These are phyloP conservation scores for Halyomorpha halys DNA, from an alignment of 1,140 invertebrate genomes.

Conservation along the genomic window DNA sequence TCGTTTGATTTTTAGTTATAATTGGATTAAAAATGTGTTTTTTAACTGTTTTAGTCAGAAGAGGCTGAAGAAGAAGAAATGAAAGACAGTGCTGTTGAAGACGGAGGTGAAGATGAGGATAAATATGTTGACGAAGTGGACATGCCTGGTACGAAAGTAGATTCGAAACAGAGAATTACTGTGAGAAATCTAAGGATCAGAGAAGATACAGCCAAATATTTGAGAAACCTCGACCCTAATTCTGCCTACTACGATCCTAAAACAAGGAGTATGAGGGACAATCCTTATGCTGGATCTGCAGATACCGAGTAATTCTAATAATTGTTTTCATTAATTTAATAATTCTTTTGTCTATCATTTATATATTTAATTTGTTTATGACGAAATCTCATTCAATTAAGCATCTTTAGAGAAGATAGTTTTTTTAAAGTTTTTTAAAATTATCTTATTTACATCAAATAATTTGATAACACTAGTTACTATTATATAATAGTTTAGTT, in stretches of 20 bases:
- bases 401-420: too few species aligned
- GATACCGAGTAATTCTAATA: conserved; percentile 49
- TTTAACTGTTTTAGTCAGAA: background rate
- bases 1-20: too few species aligned
- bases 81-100: conserved; percentile 40
- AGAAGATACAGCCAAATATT: conserved; percentile 98
- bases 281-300: conserved; percentile 58
- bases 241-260: conserved; percentile 99
- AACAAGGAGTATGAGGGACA: conserved; percentile 95
- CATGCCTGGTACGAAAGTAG: conserved; percentile 98
- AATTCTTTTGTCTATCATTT: too few species aligned
- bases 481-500: too few species aligned
- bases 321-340: too few species aligned
- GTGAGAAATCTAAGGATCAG: conserved; percentile 95
- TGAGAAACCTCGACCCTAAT: conserved; percentile 91
- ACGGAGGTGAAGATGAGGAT: conserved; percentile 80
- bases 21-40: too few species aligned
- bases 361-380: too few species aligned
- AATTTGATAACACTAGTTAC: too few species aligned
- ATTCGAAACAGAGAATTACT: conserved; percentile 96
- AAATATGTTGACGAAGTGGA: conserved; percentile 94
- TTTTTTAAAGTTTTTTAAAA: too few species aligned
- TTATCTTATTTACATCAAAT: too few species aligned
- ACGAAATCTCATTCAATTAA: too few species aligned
- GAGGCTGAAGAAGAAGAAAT: conserved; percentile 19